Conservation (phyloP, 2,797 vertebrate species). For the Melopsittacus undulatus region DNA sequence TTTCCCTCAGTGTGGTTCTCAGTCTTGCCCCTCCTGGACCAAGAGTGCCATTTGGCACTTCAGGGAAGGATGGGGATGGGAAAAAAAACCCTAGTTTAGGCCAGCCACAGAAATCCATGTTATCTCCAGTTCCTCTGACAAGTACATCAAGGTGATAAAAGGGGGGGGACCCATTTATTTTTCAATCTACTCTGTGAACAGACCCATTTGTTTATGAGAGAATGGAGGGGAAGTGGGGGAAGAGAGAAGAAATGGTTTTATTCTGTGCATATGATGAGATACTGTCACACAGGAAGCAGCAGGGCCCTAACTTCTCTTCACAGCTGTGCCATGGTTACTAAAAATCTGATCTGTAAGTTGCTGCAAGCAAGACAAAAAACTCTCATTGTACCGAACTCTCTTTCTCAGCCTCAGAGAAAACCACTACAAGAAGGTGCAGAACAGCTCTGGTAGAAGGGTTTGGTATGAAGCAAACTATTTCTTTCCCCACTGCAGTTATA, state of each 20-base stretch:
- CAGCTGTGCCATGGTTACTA: neutral
- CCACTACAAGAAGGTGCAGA: neutral
- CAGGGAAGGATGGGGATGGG: neutral
- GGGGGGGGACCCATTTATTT: neutral
- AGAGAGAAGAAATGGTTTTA: neutral
- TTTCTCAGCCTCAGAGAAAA: neutral
- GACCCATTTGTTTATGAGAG: neutral
- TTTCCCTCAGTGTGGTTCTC: accelerated
- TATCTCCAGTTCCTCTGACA: neutral
- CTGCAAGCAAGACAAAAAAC: neutral
- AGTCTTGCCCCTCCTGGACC: neutral
- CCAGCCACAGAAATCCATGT: neutral
- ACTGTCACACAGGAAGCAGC: neutral
- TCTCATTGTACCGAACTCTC: neutral
- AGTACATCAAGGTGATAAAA: neutral
- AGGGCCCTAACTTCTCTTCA: neutral
- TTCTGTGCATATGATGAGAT: neutral
- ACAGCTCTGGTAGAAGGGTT: neutral
- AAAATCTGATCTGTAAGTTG: neutral
- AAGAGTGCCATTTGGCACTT: neutral
- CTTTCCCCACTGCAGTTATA: neutral
- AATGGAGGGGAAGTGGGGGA: neutral
- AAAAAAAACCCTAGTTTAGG: neutral
- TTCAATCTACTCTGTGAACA: neutral
- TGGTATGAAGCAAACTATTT: neutral